Percentiles rank a stretch among this genome's conserved stretches.
These are phyloP conservation scores for Eristalis tenax DNA, from an alignment of 2,888 invertebrate species.

Conservation along the genomic window DNA sequence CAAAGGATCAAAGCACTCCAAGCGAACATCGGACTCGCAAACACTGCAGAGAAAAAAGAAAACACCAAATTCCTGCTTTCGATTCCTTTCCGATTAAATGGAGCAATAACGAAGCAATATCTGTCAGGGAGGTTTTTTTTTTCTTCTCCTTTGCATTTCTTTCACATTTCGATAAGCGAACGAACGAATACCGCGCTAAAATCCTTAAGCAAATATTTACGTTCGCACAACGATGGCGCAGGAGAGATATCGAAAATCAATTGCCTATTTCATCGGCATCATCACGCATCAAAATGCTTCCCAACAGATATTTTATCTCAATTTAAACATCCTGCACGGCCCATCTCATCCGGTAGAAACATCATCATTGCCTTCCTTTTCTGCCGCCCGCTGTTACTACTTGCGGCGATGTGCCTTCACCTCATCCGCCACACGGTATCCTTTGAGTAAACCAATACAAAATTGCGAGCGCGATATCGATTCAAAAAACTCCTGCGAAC, in stretches of 20 bases:
- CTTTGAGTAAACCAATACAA: conserved; percentile 59
- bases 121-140: conserved; percentile 14
- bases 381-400: background rate
- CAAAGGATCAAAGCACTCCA: background rate
- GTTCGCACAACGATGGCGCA: conserved; percentile 18
- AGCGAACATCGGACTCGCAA: conserved; percentile 5
- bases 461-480: conserved; percentile 51
- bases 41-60: background rate
- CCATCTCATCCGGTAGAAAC: background rate
- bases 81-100: conserved; percentile 41
- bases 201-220: conserved; percentile 64
- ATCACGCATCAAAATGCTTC: conserved; percentile 50
- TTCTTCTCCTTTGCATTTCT: conserved; percentile 5
- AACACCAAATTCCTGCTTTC: background rate
- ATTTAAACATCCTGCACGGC: conserved; percentile 36
- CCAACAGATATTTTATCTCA: conserved; percentile 56
- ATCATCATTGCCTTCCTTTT: conserved; percentile 9
- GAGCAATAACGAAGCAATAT: conserved; percentile 47
- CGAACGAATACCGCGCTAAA: background rate
- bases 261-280: conserved; percentile 62
- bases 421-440: background rate
- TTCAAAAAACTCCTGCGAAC: conserved; percentile 30
- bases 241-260: conserved; percentile 49
- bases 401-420: no score
- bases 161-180: background rate